Base-by-base conservation (phyloP, 2,113 vertebrate species). In the Eleginops maclovinus region DNA sequence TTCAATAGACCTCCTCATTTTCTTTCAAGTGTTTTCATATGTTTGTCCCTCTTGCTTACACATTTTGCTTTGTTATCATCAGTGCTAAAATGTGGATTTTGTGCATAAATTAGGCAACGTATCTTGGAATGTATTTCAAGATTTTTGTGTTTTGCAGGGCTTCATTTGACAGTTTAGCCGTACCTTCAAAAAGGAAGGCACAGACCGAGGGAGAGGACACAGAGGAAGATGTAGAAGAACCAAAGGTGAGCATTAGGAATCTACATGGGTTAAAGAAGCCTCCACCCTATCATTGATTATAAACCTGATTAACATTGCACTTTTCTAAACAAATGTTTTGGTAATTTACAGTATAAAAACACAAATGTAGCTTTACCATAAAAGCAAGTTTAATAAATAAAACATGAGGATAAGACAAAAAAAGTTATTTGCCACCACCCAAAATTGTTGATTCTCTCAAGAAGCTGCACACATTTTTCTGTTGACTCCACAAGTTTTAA, bases 151-250 rank as follows among this genome's bases (percentile, higher is more conserved):
- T 86, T 93, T 83, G 1, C 75, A 99, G 98, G 86, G 94, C 97
- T 77, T 96, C 97, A 19, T 97, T 98, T 67, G 97, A 99, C 79
- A 96, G 95, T 6, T 94, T 95, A n/a, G 92, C 85, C 14, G 86
- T 95, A 69, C 93, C 90, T 84, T 89, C 94, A 19, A 99, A 98
- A 88, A 95, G 94, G 66, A 99, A 96, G 84, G 94, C 89, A 24
- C 94, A 89, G 53, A 95, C 95, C 17, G 98, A 99, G 56, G 96
- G 97, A 70, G 97, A 99, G 67, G 96, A 96, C 17, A 93, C 95
- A 31, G 98, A 99, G 85, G 97, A 99, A 86, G 97, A 96, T 78
- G 86, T 97, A 36, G 97, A 99, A 91, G 97, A 99, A 74, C 97
- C 96, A 65, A 98, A 97, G 93, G 98, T 97, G 58, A 41, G 46